Conservation (phyloP, 92 coral and sea anemone genomes). For the Pocillopora meandrina region DNA sequence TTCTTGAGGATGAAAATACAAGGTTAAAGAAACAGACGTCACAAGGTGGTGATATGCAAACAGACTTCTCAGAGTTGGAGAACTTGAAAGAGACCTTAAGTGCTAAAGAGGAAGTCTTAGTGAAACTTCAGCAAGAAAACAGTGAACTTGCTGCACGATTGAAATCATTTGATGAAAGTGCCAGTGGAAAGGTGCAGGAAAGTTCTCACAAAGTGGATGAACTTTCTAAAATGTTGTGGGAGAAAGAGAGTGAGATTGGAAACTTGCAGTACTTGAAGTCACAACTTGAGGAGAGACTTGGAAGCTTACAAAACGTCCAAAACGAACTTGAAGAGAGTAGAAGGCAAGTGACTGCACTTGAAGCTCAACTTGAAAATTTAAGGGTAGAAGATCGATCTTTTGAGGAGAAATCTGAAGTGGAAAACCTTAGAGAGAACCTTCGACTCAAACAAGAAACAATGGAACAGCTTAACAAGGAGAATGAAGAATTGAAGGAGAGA, state of each 20-base stretch:
- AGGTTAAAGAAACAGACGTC: constrained; percentile 62
- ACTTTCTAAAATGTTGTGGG: constrained; percentile 71
- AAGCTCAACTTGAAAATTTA: constrained; percentile 68
- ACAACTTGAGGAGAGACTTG: constrained; percentile 72
- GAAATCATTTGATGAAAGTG: constrained; percentile 32
- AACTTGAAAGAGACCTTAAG: constrained; percentile 43
- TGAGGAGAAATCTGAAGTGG: constrained; percentile 77
- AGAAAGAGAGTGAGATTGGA: constrained; percentile 81
- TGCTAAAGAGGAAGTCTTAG: constrained; percentile 48
- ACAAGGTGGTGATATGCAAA: constrained; percentile 17
- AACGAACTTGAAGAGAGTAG: constrained; percentile 76
- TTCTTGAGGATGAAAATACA: constrained; percentile 67
- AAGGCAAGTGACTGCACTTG: constrained; percentile 69
- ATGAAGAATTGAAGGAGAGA: constrained; percentile 71
- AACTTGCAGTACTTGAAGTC: constrained; percentile 67
- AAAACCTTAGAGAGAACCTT: constrained; percentile 70
- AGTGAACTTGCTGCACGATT: constrained; percentile 44
- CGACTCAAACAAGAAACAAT: constrained; percentile 74
- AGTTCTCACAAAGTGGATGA: constrained; percentile 79
- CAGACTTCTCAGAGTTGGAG: constrained; percentile 53
- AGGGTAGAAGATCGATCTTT: constrained; percentile 57
- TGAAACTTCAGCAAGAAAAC: constrained; percentile 67
- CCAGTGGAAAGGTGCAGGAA: constrained; percentile 56
- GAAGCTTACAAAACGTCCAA: constrained; percentile 74
- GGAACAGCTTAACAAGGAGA: constrained; percentile 74